phyloP scores from a whole-genome alignment of 2,113 vertebrate genomes.

The Tragelaphus strepsiceros region DNA sequence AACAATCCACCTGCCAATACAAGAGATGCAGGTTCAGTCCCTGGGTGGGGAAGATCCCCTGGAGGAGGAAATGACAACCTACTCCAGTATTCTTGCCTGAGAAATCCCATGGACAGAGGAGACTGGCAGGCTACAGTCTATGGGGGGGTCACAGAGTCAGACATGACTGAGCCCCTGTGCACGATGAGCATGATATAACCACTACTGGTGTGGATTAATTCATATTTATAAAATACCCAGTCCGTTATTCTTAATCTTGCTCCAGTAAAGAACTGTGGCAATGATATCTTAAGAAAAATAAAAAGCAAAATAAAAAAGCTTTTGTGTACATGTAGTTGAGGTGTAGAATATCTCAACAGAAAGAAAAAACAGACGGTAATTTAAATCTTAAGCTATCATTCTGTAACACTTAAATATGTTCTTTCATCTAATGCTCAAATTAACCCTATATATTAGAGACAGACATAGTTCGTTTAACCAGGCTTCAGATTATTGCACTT shows the following conservation, averaged over 20 bases:
- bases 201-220: background rate
- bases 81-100: background rate
- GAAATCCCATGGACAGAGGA: background rate
- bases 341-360: background rate
- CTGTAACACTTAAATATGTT: background rate
- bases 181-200: accelerated
- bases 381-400: background rate
- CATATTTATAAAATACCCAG: background rate
- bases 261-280: background rate
- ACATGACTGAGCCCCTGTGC: background rate
- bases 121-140: background rate
- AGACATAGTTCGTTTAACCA: background rate
- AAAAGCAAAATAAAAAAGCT: background rate
- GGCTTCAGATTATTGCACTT: background rate
- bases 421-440: background rate
- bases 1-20: background rate
- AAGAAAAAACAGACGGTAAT: background rate
- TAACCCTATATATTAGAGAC: background rate
- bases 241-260: background rate
- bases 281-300: background rate
- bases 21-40: background rate
- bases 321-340: background rate
- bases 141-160: background rate
- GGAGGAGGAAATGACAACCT: background rate
- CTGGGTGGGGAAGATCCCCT: background rate